Percentiles rank a stretch among this genome's conserved stretches.
Conservation (phyloP, 35 echinoderm and acorn worm species). For the Eucidaris tribuloides region DNA sequence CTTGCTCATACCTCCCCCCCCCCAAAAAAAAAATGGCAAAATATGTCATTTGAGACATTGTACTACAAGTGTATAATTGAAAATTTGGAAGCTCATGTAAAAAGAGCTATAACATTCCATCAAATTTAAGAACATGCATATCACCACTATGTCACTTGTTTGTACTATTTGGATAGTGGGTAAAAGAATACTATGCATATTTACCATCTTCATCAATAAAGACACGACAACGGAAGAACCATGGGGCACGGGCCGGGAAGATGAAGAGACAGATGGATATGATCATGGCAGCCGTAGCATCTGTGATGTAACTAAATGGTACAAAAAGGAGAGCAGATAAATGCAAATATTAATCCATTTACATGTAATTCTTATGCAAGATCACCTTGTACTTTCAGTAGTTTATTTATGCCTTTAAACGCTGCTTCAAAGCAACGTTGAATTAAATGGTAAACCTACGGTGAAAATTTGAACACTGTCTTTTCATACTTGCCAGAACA, state of each 20-base stretch:
- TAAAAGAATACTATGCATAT: neutral
- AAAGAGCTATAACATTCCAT: neutral
- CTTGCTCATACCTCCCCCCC: too few species aligned
- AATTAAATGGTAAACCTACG: too few species aligned
- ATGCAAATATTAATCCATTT: too few species aligned
- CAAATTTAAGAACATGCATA: neutral
- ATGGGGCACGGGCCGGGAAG: conserved; percentile 73
- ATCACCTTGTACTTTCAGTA: too few species aligned
- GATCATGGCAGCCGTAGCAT: conserved; percentile 84
- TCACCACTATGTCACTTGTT: neutral
- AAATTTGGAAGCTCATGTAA: neutral
- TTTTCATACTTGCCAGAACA: too few species aligned
- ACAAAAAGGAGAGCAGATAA: neutral
- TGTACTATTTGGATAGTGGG: neutral
- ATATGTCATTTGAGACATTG: too few species aligned
- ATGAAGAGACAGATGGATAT: conserved; percentile 61
- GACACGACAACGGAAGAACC: conserved; percentile 40
- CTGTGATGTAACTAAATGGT: conserved; percentile 52
- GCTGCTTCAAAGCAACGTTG: too few species aligned
- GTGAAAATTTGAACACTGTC: too few species aligned
- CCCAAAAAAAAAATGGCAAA: too few species aligned
- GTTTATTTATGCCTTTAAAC: too few species aligned
- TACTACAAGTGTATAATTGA: too few species aligned
- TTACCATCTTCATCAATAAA: neutral
- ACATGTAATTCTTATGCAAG: too few species aligned